Conservation (phyloP, 2,797 vertebrate species). For the Sarcoramphus papa region DNA sequence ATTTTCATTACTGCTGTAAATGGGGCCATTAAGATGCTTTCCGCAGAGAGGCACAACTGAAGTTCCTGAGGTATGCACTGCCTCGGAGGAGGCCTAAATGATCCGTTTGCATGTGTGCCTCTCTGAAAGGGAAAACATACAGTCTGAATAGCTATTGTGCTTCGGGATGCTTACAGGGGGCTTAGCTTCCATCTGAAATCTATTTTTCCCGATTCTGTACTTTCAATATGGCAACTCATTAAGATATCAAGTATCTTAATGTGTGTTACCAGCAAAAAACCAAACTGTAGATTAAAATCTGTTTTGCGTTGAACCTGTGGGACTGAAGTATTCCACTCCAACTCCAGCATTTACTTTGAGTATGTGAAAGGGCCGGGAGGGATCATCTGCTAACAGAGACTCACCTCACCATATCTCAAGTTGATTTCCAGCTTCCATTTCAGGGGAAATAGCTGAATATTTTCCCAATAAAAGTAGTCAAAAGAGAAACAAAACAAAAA, state of each 20-base stretch:
- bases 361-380: background rate
- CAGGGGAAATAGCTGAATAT: background rate
- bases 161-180: background rate
- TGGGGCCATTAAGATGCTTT: background rate
- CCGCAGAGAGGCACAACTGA: background rate
- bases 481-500: background rate
- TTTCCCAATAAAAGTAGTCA: background rate
- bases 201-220: slow-evolving; percentile 17
- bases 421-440: slow-evolving; percentile 17
- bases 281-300: slow-evolving; percentile 31
- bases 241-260: slow-evolving; percentile 38
- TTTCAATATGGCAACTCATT: slow-evolving; percentile 27
- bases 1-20: slow-evolving; percentile 13
- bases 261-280: slow-evolving; percentile 34
- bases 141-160: background rate
- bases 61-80: background rate
- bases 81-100: background rate
- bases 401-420: background rate
- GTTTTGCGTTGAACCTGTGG: slow-evolving; percentile 4
- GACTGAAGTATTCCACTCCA: background rate
- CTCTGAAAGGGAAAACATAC: background rate
- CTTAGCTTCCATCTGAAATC: slow-evolving; percentile 33
- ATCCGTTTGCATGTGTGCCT: background rate
- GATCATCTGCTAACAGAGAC: background rate
- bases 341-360: background rate